Percentiles rank a stretch among this genome's conserved stretches.
Conservation (phyloP, 1,140 invertebrate species). For the Pollicipes pollicipes region DNA sequence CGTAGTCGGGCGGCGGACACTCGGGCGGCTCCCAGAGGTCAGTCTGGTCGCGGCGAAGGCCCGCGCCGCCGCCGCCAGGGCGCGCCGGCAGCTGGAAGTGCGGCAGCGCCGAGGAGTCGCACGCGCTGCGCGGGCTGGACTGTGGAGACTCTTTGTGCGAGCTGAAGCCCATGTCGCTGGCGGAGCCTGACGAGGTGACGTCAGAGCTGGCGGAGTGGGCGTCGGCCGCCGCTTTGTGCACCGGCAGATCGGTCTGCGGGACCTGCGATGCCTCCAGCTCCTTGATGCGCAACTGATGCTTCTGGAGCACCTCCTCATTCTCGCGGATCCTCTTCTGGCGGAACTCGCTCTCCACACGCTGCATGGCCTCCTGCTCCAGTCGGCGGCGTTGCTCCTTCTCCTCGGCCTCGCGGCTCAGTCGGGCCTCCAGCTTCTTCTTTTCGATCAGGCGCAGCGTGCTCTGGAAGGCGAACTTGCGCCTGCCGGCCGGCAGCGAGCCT, state of each 20-base stretch:
- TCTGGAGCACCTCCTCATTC: constrained; percentile 19
- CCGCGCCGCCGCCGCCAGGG: too few relatives aligned
- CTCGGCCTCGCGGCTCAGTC: constrained; percentile 51
- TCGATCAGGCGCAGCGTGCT: constrained; percentile 59
- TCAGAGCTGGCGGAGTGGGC: constrained; percentile 8
- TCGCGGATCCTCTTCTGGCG: constrained; percentile 21
- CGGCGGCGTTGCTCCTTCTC: constrained; percentile 51
- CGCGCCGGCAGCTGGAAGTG: background rate
- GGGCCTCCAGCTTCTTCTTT: constrained; percentile 47
- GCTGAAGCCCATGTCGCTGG: background rate
- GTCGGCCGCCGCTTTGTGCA: constrained; percentile 5
- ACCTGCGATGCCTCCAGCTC: constrained; percentile 12
- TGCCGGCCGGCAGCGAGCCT: too few relatives aligned
- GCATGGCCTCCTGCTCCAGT: constrained; percentile 35
- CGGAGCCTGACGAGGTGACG: background rate
- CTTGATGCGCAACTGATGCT: constrained; percentile 16
- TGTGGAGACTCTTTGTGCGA: background rate
- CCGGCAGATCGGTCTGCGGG: too few relatives aligned
- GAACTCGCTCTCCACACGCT: constrained; percentile 21
- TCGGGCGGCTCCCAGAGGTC: background rate
- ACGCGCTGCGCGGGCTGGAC: background rate
- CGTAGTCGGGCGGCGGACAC: background rate
- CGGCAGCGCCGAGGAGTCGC: background rate
- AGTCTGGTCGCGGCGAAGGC: background rate
- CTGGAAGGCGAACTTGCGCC: constrained; percentile 47